Base-by-base conservation (phyloP, 2,113 vertebrate genomes). In the Perccottus glenii region DNA sequence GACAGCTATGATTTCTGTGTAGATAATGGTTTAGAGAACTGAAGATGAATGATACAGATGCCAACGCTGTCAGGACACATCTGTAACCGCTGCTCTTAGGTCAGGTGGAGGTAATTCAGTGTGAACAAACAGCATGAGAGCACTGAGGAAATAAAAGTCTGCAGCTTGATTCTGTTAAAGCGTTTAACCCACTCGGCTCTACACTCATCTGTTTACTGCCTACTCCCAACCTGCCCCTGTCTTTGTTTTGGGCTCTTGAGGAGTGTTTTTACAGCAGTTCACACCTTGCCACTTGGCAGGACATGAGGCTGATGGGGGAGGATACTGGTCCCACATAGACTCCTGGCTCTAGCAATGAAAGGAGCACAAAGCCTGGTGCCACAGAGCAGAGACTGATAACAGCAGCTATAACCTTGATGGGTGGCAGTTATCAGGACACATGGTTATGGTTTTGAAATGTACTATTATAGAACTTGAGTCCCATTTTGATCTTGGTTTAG, bases 321-420 rank as follows among this genome's bases (percentile, higher is more conserved):
- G 42, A n/a, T 5, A n/a, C 5, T 50, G 36, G 52, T 56, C 58
- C 33, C 47, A 59, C 48, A 48, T 52, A 70, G 40, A 58, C 43
- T 74, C 67, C 47, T 11, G 12, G 11, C 6, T 73, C 46, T 51
- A 33, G 35, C 63, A n/a, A 11, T 45, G 47, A 57, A n/a, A 9
- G 27, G 42, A 55, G 46, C 19, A 77, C 33, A 62, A 67, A 67
- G 6, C 14, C 19, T 2, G 40, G 61, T 12, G 16, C 46, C 42
- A 8, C 0, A 35, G 14, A 52, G 57, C 40, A 16, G 51, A 59
- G 57, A 1, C 51, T 15, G 60, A 64, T 48, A 70, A 55, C n/a
- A 44, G n/a, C n/a, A n/a, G 46, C 61, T 0, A n/a, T 36, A 53
- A 78, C 82, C 75, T 76, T 61, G 58, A 58, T 50, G 15, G 11